These are phyloP conservation scores for Scaptomyza graminum DNA, from an alignment of 1,140 invertebrate genomes.

Conservation along the genomic window DNA sequence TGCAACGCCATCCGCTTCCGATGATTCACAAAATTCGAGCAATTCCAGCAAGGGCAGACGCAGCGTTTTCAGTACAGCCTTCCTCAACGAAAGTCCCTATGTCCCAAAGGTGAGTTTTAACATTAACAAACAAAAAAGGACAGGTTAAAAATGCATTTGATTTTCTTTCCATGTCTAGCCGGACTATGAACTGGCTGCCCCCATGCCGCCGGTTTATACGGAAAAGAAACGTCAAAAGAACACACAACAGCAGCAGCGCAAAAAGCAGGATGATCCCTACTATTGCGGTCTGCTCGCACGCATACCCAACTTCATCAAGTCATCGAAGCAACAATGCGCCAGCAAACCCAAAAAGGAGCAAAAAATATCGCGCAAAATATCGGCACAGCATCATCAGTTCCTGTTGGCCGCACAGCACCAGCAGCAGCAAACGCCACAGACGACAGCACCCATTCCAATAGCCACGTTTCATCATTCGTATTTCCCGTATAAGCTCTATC, in stretches of 20 bases:
- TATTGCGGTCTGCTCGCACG: conserved; percentile 92
- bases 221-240: conserved; percentile 71
- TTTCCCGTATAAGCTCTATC: conserved; percentile 79
- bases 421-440: conserved; percentile 56
- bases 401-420: conserved; percentile 51
- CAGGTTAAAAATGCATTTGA: background rate
- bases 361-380: conserved; percentile 81
- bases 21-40: conserved; percentile 78
- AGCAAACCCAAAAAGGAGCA: conserved; percentile 75
- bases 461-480: conserved; percentile 79
- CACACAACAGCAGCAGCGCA: conserved; percentile 71
- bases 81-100: conserved; percentile 79
- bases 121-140: background rate
- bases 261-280: conserved; percentile 90
- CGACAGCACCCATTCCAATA: conserved; percentile 71
- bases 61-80: conserved; percentile 73
- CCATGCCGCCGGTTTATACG: conserved; percentile 59
- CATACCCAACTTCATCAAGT: conserved; percentile 91
- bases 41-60: conserved; percentile 72
- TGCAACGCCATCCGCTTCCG: conserved; percentile 76
- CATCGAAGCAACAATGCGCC: conserved; percentile 67
- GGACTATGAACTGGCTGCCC: conserved; percentile 67
- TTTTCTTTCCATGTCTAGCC: conserved; percentile 39
- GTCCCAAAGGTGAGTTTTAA: conserved; percentile 70
- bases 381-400: conserved; percentile 64